Base-by-base conservation (phyloP, 2,888 invertebrate genomes). In the Drosophila multiciliata region DNA sequence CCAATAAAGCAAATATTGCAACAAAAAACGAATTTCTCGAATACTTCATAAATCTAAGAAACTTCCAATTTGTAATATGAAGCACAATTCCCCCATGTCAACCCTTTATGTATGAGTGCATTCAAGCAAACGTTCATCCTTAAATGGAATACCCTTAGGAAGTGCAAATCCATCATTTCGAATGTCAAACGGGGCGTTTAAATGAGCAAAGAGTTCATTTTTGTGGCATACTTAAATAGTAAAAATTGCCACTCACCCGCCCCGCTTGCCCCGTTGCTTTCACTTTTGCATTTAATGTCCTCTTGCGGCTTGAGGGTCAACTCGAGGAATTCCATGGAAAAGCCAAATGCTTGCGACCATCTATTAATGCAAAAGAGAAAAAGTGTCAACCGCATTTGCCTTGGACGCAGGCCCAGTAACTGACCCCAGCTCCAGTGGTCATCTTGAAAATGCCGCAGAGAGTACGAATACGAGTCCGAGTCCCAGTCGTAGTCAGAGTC, bases 381-480 rank as follows among this genome's bases (percentile, higher is more conserved):
- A 90, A 90, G 73, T 91, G 91, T 91, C 91, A 91, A 90, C 91
- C 84, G 74, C 91, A 91, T 85, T 78, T 80, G 76, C 75, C 81
- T 77, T 77, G 73, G 69, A 82, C 65, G 64, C 60, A 32, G 61
- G 38, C 42, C 35, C 32, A 26, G 42, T 36, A 29, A 36, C 20
- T 17, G 29, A 61, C 48, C 55, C 26, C 80, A 60, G 75, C 65
- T 77, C 75, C 76, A 72, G 59, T 81, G 87, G 89, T 83, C 87
- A 90, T 91, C 91, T 91, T 90, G 85, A 80, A 80, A 71, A 83
- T 88, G 75, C 63, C 78, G 66, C 69, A 83, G 40, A 57, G 75
- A 68, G 76, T 70, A 48, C 67, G 71, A 65, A 9, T 48, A 15
- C 17, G 15, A n/a, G 40, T 42, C 40, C 40, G 15, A 45, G 7